Base-by-base conservation (phyloP, 1,140 invertebrate genomes). In the Platyscapa corneri region DNA sequence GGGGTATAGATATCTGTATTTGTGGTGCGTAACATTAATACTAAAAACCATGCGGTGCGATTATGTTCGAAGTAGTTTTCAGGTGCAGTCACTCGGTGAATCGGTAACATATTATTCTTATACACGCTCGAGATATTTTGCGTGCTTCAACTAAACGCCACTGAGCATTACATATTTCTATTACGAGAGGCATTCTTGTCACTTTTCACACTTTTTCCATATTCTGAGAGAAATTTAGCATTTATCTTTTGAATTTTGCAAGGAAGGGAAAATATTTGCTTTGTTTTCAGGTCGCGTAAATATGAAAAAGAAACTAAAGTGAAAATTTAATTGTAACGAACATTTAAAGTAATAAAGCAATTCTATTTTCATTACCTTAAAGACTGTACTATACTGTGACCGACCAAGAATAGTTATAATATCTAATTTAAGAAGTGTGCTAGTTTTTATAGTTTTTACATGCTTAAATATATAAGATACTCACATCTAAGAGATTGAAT, bases 61-160 rank as follows among this genome's bases (percentile, higher is more conserved):
- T 75, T 74, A 42, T 39, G 39, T 39, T 42, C 14, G 23, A 46
- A 75, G 37, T 49, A 46, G 42, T 75, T 27, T 27, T 30, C 39
- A 46, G 34, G 30, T 46, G 72, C 27, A 75, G 27, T 42, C 37
- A 74, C 42, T 74, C 37, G 70, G 18, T 27, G 70, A 39, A 75
- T 75, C 72, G 42, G 34, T 42, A 46, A 46, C 20, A 37, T n/a
- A 6, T 75, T 49, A 42, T 30, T 75, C 16, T 46, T 75, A 46
- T 75, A 46, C 34, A n/a, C 72, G 72, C 72, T 75, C 34, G 72
- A 75, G 14, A 75, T 75, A 75, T 2, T 75, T 75, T 75, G 10
- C 46, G 6, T n/a, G 5, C 42, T 46, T 0, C 1, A n/a, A 34
- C 10, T 75, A 46, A 46, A n/a, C 39, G 6, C 16, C 46, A n/a